Evolutionary conservation across 2,797 vertebrate genomes (phyloP), one percentile per base, ranked within the genome.

Genomic region (Threskiornis aethiopicus): DNA sequence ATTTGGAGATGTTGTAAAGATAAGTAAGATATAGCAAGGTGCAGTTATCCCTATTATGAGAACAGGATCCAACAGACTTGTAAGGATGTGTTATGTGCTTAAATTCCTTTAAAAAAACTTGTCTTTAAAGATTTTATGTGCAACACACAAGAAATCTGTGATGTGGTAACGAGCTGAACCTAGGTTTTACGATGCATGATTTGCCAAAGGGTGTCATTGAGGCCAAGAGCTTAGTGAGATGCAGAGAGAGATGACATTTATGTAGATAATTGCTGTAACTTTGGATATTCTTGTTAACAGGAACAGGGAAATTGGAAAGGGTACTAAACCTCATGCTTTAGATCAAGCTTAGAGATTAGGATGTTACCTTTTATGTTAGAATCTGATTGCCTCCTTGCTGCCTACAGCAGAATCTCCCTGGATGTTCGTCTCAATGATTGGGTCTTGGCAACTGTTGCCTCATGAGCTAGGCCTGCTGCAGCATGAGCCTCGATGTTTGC

Each of bases 391-490:
- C 8, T 82, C 4, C 19, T 82, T 82, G 57, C 52, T 10, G 9
- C 80, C 51, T 49, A 15, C 47, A 84, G 66, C 62, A 65, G 66
- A 87, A 52, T 54, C 19, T 88, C 29, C 18, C n/a, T 52, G 29
- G 4, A 6, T 4, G 3, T 66, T 73, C 0, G 0, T 39, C 51
- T 72, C 46, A 5, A 1, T 26, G 31, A 11, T 5, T 83, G 51
- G 13, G 14, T 62, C 64, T 79, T 87, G 62, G 49, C 46, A 92
- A 2, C 31, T 65, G 9, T 14, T 87, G 33, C 42, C 89, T 82
- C 35, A 5, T 37, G 41, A 89, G n/a, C 47, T 5, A 3, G 46
- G 35, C 70, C 70, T 87, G 62, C 15, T 26, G 57, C 49, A 84
- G 51, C 64, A 31, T 28, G 33, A 76, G 7, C 21, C 16, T 69